These are phyloP conservation scores for Pipistrellus nathusii DNA, from an alignment of 2,797 vertebrate genomes.

Conservation along the genomic window DNA sequence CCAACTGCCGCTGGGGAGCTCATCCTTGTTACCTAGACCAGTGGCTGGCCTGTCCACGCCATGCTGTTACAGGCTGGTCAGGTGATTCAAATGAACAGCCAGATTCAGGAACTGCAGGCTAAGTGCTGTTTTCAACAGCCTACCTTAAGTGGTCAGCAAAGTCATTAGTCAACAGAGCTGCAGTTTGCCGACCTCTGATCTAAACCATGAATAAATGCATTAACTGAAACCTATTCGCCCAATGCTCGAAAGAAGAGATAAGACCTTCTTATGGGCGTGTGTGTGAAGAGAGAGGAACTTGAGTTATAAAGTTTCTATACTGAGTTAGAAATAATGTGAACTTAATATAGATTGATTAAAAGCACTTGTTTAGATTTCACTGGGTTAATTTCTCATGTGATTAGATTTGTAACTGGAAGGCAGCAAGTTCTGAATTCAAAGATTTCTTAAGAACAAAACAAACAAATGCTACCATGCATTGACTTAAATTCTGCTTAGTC, in stretches of 20 bases:
- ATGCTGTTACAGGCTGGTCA: background rate
- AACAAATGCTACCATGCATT: background rate
- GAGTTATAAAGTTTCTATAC: background rate
- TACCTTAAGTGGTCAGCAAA: too few species aligned
- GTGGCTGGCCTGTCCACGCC: background rate
- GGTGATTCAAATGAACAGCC: background rate
- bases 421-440: constrained; percentile 5
- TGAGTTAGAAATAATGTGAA: constrained; percentile 4
- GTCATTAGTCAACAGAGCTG: too few species aligned
- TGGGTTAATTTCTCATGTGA: constrained; percentile 1
- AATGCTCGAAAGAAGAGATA: background rate
- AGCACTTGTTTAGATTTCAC: constrained; percentile 20
- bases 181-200: background rate
- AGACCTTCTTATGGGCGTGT: background rate
- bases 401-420: background rate
- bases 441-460: constrained; percentile 13
- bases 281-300: background rate
- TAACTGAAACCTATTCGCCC: background rate
- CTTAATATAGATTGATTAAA: constrained; percentile 21
- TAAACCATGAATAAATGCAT: constrained; percentile 17
- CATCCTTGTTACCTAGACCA: too few species aligned
- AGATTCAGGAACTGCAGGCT: background rate
- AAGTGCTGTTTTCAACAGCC: background rate
- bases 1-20: background rate
- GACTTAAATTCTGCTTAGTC: background rate